Evolutionary conservation across 2,888 invertebrate genomes (phyloP).

Genomic region (Escarpia spicata): DNA sequence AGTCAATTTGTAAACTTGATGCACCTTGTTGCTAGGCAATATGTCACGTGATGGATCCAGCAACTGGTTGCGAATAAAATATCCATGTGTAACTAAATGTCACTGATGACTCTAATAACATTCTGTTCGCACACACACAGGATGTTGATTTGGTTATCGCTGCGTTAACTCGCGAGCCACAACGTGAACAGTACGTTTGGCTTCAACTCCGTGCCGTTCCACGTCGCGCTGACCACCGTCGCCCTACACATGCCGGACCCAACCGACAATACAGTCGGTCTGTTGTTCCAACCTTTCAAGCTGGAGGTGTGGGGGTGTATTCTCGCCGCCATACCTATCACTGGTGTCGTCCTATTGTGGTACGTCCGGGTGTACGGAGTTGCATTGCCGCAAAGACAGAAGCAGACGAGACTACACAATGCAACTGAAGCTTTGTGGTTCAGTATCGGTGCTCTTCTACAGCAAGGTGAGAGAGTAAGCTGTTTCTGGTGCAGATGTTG

Average conservation of each 20-base stretch:
- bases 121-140: background rate
- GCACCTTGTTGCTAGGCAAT: too few relatives aligned
- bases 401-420: too few relatives aligned
- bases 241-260: background rate
- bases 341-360: background rate
- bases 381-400: too few relatives aligned
- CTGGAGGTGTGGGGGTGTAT: background rate
- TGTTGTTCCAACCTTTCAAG: background rate
- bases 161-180: background rate
- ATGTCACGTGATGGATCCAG: too few relatives aligned
- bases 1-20: too few relatives aligned
- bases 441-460: too few relatives aligned
- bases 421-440: too few relatives aligned
- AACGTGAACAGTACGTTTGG: background rate
- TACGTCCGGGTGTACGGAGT: too few relatives aligned
- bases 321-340: background rate
- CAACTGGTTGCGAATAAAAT: too few relatives aligned
- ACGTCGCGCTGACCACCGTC: background rate
- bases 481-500: too few relatives aligned
- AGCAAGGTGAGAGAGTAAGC: too few relatives aligned
- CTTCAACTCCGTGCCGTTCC: slow-evolving; percentile 6
- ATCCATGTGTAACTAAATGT: background rate
- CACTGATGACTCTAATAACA: too few relatives aligned
- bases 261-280: background rate
- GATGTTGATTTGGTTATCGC: background rate